These are phyloP conservation scores for Hirtodrosophila confusa DNA, from an alignment of 2,888 invertebrate species.

Conservation along the genomic window DNA sequence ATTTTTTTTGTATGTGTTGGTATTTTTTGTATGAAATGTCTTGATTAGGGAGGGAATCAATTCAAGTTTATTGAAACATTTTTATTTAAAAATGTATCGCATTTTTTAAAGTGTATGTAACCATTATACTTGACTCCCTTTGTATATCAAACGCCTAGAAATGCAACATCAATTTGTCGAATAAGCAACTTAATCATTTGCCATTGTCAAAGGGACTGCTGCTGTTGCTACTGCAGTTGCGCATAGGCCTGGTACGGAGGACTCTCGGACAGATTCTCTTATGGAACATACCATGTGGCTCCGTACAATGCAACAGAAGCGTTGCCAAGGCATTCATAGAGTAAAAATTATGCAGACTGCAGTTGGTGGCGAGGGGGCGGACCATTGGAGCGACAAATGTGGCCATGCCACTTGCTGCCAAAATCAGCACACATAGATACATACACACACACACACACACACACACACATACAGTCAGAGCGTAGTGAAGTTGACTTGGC, in stretches of 20 bases:
- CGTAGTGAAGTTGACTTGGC: conserved; percentile 44
- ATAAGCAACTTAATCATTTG: conserved; percentile 80
- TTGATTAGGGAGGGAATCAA: too few species aligned
- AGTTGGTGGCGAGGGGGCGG: conserved; percentile 16
- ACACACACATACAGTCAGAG: background rate
- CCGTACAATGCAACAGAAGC: conserved; percentile 32
- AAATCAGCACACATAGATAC: conserved; percentile 60
- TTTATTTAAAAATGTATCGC: background rate
- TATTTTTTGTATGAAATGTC: too few species aligned
- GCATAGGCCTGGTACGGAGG: conserved; percentile 14
- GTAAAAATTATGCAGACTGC: conserved; percentile 73
- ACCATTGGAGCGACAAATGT: conserved; percentile 72
- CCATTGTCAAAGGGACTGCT: conserved; percentile 58
- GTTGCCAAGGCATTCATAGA: conserved; percentile 64
- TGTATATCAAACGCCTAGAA: conserved; percentile 20
- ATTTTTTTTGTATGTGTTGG: too few species aligned
- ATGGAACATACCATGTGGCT: conserved; percentile 3
- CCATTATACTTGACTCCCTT: background rate
- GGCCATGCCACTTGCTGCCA: conserved; percentile 77
- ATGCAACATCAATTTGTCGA: conserved; percentile 76
- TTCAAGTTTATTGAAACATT: too few species aligned
- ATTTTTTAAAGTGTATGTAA: conserved; percentile 1
- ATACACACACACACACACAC: background rate
- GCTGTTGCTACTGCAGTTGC: conserved; percentile 30
- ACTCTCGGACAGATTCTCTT: conserved; percentile 16